phyloP scores from a whole-genome alignment of 2,888 invertebrate genomes.

The Acronicta alni region DNA sequence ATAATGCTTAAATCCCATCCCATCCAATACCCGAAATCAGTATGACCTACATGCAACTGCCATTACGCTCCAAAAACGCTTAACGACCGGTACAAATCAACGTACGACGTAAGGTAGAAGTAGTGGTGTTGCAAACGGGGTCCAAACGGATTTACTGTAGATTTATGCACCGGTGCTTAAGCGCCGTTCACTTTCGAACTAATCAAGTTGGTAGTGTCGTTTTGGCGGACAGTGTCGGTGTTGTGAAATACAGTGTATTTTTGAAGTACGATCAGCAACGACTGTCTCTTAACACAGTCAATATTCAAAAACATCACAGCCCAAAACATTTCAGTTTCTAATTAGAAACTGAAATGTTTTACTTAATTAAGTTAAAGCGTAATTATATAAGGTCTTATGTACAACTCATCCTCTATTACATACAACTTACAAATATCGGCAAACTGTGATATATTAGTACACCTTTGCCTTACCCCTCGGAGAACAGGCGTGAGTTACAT shows the following conservation, averaged over 20 bases:
- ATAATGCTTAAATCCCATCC: constrained; percentile 26
- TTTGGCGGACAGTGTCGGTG: constrained; percentile 20
- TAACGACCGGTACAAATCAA: constrained; percentile 55
- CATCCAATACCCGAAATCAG: constrained; percentile 43
- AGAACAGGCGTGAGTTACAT: too few relatives aligned
- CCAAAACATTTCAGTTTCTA: too few relatives aligned
- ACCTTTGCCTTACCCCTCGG: too few relatives aligned
- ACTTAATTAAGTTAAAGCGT: too few relatives aligned
- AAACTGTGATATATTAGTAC: too few relatives aligned
- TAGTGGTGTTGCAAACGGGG: constrained; percentile 22
- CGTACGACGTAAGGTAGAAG: constrained; percentile 31
- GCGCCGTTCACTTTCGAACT: constrained; percentile 41
- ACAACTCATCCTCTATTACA: too few relatives aligned
- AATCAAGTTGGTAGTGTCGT: constrained; percentile 42
- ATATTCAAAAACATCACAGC: too few relatives aligned
- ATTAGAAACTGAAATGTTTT: too few relatives aligned
- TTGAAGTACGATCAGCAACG: too few relatives aligned
- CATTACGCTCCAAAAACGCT: constrained; percentile 51
- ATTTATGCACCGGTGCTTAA: constrained; percentile 48
- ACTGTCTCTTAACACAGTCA: too few relatives aligned
- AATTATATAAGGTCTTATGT: too few relatives aligned
- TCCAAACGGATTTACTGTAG: constrained; percentile 45
- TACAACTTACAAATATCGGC: too few relatives aligned
- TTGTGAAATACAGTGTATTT: background rate
- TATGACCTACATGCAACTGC: constrained; percentile 50